Evolutionary conservation across 1,140 invertebrate species (phyloP), one percentile per base, ranked within the genome.

Genomic region (Zaprionus capensis): DNA sequence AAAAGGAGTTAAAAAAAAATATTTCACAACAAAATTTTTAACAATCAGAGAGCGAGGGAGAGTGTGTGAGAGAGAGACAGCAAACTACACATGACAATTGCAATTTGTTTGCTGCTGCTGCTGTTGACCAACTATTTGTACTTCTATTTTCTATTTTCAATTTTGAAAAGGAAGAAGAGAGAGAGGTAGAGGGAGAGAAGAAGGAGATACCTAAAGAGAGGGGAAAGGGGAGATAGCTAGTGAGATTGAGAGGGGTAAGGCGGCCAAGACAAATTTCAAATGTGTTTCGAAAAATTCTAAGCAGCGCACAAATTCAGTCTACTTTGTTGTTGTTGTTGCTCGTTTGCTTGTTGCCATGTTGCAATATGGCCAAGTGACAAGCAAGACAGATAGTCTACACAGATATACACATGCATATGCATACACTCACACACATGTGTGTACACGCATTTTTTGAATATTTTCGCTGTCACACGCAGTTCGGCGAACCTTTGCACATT

Each of bases 51-150:
- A 31, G 4, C 4, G 24, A 26, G 24, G 4, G 24, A 26, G 4
- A 24, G 26, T 14, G 34, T 17, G 5, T 15, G 55, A 46, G 20
- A 7, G 66, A 26, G 41, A 51, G 26, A 58, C 24, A 15, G 31
- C 61, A 73, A 66, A 2, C 46, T 46, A 34, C 78, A 81, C 78
- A 81, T 85, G 75, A 81, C 82, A 85, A 71, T 74, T 49, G 38
- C 59, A 69, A 81, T 63, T 85, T 76, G 62, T 64, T 76, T 65
- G 34, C 69, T 28, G 41, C 7, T 69, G 41, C 31, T 75, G 24
- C 44, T 53, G 49, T 64, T 73, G 71, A 64, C 69, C 61, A 49
- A 49, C 36, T 24, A 57, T 44, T 68, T 67, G 26, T 51, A 51
- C 46, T 51, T 51, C 46, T 12, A 51, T 46, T 73, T 56, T 59